Percentiles rank a stretch among this genome's conserved stretches.
Evolutionary conservation across 2,113 vertebrate genomes (phyloP).

Genomic region (Tragelaphus imberbis): DNA sequence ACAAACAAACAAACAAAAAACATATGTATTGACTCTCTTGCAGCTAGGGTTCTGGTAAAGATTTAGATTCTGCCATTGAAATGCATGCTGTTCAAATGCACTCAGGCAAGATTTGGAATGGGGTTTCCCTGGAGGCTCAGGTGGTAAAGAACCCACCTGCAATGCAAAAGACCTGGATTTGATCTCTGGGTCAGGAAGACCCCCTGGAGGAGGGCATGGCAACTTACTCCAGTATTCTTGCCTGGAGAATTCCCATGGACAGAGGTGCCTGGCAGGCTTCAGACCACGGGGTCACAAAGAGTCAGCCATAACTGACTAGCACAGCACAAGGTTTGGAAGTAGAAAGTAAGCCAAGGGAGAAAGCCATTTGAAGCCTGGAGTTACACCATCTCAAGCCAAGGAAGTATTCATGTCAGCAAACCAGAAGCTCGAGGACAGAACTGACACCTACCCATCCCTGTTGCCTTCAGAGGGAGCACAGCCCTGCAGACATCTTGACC

Average conservation of each 20-base stretch:
- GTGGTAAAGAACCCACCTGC: not conserved
- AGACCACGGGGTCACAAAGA: not conserved
- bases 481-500: too few relatives aligned
- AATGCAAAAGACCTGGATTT: not conserved
- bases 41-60: not conserved
- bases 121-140: not conserved
- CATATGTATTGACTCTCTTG: not conserved
- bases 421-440: too few relatives aligned
- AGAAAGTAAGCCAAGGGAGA: not conserved
- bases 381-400: not conserved
- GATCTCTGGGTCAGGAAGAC: not conserved
- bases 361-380: not conserved
- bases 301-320: not conserved
- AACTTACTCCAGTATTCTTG: not conserved
- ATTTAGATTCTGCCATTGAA: not conserved
- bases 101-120: not conserved
- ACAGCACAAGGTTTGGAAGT: not conserved
- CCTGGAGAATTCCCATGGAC: not conserved
- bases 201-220: not conserved
- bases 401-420: not conserved
- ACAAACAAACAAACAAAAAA: accelerated
- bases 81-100: not conserved
- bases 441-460: too few relatives aligned
- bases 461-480: too few relatives aligned
- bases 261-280: not conserved